phyloP scores from a whole-genome alignment of 2,113 vertebrate genomes.

The Panthera uncia region DNA sequence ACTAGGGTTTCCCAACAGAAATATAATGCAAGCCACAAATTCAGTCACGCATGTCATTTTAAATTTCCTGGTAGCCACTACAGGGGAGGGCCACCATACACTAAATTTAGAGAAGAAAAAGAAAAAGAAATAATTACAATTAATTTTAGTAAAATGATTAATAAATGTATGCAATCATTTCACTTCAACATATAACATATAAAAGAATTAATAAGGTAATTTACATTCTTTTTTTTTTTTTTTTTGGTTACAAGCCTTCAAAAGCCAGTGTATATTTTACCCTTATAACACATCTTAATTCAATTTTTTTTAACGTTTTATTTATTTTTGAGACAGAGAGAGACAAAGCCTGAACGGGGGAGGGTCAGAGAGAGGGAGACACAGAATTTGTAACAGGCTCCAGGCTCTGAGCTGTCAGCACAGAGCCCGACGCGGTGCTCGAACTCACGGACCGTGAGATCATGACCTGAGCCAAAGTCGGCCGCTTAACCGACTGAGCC shows the following conservation, averaged over 20 bases:
- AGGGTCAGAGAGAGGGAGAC: too few species aligned
- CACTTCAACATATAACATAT: background rate
- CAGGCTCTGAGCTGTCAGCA: too few species aligned
- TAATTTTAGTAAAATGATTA: conserved; percentile 26
- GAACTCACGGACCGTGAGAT: too few species aligned
- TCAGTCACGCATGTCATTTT: background rate
- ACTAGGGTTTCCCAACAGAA: background rate
- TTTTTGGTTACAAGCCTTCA: background rate
- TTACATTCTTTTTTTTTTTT: background rate
- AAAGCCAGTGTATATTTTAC: background rate
- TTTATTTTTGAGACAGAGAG: too few species aligned
- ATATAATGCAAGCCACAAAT: background rate
- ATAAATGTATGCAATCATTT: background rate
- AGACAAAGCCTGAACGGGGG: too few species aligned
- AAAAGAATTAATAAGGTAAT: background rate
- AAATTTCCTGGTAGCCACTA: background rate
- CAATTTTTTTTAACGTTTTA: too few species aligned
- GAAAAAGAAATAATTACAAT: background rate
- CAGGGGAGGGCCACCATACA: background rate
- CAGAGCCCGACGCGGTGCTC: too few species aligned
- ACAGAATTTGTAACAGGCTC: too few species aligned
- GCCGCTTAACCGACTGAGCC: too few species aligned
- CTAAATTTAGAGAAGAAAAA: background rate
- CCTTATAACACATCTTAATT: background rate
- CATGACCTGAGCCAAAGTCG: too few species aligned